Evolutionary conservation across 2,797 vertebrate species (phyloP).

Genomic region (Gephyroberyx darwinii): DNA sequence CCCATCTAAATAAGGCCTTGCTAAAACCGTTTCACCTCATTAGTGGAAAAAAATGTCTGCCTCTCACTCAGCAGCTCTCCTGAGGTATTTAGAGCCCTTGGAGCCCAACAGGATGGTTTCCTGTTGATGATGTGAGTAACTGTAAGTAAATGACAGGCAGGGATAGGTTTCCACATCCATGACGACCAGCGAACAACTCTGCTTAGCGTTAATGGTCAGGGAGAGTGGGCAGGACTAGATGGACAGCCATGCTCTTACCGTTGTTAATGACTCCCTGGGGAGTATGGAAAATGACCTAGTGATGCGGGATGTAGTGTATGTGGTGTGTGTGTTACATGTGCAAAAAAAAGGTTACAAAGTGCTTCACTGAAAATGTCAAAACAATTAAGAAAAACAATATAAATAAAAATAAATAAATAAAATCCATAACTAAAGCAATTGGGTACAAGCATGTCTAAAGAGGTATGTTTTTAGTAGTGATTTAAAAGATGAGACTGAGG

Average conservation of each 20-base stretch:
- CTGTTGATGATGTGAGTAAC: constrained; percentile 77
- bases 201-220: constrained; percentile 61
- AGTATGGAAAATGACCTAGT: constrained; percentile 46
- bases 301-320: constrained; percentile 44
- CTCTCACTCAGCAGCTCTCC: constrained; percentile 54
- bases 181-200: constrained; percentile 53
- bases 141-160: constrained; percentile 71
- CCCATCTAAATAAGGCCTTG: constrained; percentile 47
- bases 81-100: constrained; percentile 56
- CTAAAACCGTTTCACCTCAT: constrained; percentile 61
- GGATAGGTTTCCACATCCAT: constrained; percentile 70
- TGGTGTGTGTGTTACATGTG: constrained; percentile 38
- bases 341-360: too few species aligned
- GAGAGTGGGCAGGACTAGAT: constrained; percentile 59
- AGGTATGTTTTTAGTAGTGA: too few species aligned
- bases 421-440: too few species aligned
- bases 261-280: constrained; percentile 64
- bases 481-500: too few species aligned
- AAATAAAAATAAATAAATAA: too few species aligned
- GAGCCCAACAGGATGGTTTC: constrained; percentile 62
- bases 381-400: too few species aligned
- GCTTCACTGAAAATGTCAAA: too few species aligned
- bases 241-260: constrained; percentile 63
- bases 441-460: too few species aligned
- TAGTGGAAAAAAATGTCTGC: constrained; percentile 50